phyloP scores from a whole-genome alignment of 1,140 invertebrate species.

The Proctacanthus coquilletti region DNA sequence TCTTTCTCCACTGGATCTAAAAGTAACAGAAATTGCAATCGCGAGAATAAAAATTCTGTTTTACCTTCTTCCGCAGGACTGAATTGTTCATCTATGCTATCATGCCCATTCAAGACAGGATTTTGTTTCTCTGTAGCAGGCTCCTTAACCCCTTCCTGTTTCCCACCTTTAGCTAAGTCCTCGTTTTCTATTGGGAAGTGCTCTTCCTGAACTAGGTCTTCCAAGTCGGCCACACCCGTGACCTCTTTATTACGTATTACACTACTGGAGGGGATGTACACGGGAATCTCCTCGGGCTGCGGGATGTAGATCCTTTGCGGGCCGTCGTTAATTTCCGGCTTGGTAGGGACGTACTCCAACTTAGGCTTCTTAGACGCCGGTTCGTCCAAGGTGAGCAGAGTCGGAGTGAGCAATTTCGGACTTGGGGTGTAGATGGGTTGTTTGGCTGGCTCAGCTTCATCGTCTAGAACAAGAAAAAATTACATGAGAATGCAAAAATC shows the following conservation, averaged over 20 bases:
- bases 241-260: background rate
- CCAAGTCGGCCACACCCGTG: too few species aligned
- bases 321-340: background rate
- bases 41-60: too few species aligned
- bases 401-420: constrained; percentile 23
- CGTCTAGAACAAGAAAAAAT: constrained; percentile 4
- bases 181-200: too few species aligned
- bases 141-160: constrained; percentile 4
- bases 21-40: too few species aligned
- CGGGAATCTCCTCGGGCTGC: background rate
- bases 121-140: constrained; percentile 8
- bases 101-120: constrained; percentile 12
- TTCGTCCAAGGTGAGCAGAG: background rate
- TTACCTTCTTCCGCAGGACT: too few species aligned
- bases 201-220: too few species aligned
- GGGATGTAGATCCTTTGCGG: background rate
- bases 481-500: constrained; percentile 5
- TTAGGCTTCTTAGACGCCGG: constrained; percentile 1
- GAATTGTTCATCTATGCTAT: background rate
- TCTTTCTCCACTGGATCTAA: too few species aligned
- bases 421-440: constrained; percentile 33
- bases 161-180: background rate
- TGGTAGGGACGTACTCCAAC: constrained; percentile 12
- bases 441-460: constrained; percentile 2
- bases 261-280: background rate